These are phyloP conservation scores for Salvelinus fontinalis DNA, from an alignment of 2,113 vertebrate species.

Conservation along the genomic window DNA sequence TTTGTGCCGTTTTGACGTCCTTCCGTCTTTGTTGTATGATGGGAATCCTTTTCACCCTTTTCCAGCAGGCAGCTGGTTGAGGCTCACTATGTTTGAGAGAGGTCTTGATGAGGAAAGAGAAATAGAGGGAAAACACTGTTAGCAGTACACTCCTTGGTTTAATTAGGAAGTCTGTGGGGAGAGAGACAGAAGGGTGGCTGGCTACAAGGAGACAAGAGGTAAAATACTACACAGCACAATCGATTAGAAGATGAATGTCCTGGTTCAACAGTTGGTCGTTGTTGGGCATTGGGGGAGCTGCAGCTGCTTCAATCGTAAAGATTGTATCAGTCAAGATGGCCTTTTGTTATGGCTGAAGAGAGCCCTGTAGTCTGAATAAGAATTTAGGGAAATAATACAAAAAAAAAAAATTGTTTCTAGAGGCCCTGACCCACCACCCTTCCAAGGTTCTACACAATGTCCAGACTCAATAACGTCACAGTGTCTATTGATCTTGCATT, in stretches of 20 bases:
- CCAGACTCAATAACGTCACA: conserved; percentile 9
- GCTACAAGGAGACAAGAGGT: neutral
- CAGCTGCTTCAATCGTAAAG: conserved; percentile 8
- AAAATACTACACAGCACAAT: neutral
- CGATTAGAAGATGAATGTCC: neutral
- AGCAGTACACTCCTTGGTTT: conserved; percentile 33
- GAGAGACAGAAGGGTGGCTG: neutral
- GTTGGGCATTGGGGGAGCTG: conserved; percentile 5
- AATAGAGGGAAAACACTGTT: conserved; percentile 23
- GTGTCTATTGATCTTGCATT: neutral
- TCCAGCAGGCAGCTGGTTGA: conserved; percentile 4
- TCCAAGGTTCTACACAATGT: conserved; percentile 7
- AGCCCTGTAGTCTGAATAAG: conserved; percentile 4
- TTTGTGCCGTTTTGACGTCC: conserved; percentile 26
- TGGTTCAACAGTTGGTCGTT: neutral
- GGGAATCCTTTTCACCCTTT: conserved; percentile 10
- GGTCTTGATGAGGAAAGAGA: conserved; percentile 30
- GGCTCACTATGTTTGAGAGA: conserved; percentile 15
- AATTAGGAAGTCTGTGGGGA: conserved; percentile 40
- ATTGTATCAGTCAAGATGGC: neutral
- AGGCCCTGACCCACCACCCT: neutral
- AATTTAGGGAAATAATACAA: neutral
- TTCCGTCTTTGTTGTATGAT: conserved; percentile 17
- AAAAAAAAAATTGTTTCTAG: conserved; percentile 1
- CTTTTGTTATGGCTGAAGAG: conserved; percentile 5